These are phyloP conservation scores for Arizona elegans DNA, from an alignment of 2,113 vertebrate species.

Conservation along the genomic window DNA sequence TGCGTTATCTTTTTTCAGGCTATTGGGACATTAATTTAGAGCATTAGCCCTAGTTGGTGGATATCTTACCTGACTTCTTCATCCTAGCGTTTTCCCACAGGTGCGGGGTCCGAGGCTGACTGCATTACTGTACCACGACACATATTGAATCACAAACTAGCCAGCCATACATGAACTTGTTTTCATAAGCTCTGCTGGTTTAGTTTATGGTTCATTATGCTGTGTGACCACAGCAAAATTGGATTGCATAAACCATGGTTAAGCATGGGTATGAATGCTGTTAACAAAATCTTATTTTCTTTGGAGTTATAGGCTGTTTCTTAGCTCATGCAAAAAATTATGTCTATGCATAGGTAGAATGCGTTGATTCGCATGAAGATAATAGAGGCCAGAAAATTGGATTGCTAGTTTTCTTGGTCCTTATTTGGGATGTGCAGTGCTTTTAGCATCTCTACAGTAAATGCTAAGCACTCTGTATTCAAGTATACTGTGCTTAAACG, in stretches of 20 bases:
- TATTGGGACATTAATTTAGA: not conserved
- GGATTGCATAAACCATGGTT: not conserved
- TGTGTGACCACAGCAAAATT: not conserved
- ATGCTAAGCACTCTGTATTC: not conserved
- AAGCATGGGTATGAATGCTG: not conserved
- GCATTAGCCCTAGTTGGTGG: not conserved
- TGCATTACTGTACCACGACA: not conserved
- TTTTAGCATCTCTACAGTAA: not conserved
- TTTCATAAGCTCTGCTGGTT: not conserved
- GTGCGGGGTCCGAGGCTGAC: not conserved
- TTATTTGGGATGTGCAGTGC: not conserved
- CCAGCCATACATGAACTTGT: not conserved
- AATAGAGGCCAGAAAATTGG: not conserved
- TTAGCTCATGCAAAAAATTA: not conserved
- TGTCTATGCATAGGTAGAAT: rapidly evolving
- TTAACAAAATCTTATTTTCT: not conserved
- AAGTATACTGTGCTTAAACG: not conserved
- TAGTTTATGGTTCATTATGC: not conserved
- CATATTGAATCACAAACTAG: not conserved
- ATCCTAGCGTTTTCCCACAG: not conserved
- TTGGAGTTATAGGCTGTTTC: not conserved
- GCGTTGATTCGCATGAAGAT: not conserved
- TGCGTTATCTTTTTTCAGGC: not conserved
- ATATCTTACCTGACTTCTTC: not conserved
- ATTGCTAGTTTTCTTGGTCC: not conserved